Conservation (phyloP, 2,113 vertebrate genomes). For the Heterotis niloticus region DNA sequence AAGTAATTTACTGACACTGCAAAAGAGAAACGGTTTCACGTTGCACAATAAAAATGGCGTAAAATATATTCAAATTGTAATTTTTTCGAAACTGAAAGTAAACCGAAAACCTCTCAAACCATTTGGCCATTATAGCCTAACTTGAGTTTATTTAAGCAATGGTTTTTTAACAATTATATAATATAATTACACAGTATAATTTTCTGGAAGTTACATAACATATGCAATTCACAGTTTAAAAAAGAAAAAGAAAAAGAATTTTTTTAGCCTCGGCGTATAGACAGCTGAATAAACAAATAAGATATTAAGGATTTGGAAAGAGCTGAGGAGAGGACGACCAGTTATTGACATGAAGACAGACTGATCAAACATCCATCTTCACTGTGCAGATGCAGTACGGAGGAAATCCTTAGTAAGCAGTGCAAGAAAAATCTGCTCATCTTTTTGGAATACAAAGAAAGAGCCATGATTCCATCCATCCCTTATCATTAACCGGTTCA, state of each 20-base stretch:
- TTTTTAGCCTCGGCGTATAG: background rate
- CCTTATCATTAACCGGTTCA: background rate
- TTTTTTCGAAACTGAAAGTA: too few relatives aligned
- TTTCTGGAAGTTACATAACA: background rate
- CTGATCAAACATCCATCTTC: background rate
- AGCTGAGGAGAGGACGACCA: background rate
- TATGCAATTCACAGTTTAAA: constrained; percentile 4
- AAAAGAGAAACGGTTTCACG: background rate
- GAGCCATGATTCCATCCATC: background rate
- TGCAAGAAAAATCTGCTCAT: background rate
- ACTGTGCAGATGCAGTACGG: background rate
- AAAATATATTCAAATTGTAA: background rate
- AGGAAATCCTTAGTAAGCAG: background rate
- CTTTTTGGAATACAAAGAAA: background rate
- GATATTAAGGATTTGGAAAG: background rate
- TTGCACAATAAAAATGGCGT: background rate
- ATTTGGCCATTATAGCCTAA: too few relatives aligned
- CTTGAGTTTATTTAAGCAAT: too few relatives aligned
- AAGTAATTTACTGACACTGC: background rate
- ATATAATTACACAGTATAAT: too few relatives aligned
- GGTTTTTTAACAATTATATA: too few relatives aligned
- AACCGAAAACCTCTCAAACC: too few relatives aligned
- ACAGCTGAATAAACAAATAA: constrained; percentile 13
- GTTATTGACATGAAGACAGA: background rate
- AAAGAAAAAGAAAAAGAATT: background rate